These are phyloP conservation scores for Acrobasis suavella DNA, from an alignment of 2,888 invertebrate genomes.

Conservation along the genomic window DNA sequence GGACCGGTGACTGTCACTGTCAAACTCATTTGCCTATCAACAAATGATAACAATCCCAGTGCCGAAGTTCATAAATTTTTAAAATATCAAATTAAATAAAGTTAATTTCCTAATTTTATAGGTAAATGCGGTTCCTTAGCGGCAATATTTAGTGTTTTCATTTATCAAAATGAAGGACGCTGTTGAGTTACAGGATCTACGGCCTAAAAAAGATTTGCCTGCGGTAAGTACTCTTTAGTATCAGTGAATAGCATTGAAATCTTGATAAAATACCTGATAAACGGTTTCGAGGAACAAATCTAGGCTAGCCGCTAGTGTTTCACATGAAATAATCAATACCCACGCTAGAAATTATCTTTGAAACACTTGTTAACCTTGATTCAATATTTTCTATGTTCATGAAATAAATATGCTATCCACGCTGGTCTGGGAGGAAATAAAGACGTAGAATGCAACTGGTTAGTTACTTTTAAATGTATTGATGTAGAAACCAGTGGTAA, in stretches of 20 bases:
- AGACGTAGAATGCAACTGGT: too few species aligned
- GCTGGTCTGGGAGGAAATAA: too few species aligned
- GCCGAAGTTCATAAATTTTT: background rate
- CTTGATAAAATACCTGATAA: slow-evolving; percentile 18
- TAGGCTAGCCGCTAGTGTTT: slow-evolving; percentile 7
- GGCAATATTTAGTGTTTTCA: background rate
- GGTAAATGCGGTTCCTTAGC: background rate
- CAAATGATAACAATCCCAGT: background rate
- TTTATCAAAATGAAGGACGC: slow-evolving; percentile 17
- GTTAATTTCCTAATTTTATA: background rate
- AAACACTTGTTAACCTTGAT: background rate
- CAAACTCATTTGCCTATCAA: background rate
- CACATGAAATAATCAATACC: background rate
- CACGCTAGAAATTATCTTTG: background rate
- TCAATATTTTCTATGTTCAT: background rate
- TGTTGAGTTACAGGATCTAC: slow-evolving; percentile 16
- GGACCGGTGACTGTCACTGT: slow-evolving; percentile 11
- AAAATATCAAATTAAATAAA: background rate
- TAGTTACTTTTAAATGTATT: too few species aligned
- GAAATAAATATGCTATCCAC: too few species aligned
- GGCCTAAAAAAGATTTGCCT: slow-evolving; percentile 19
- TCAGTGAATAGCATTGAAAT: slow-evolving; percentile 20
- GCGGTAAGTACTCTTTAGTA: slow-evolving; percentile 19
- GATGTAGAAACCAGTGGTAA: too few species aligned
- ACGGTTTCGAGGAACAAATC: slow-evolving; percentile 4